Evolutionary conservation across 1,140 invertebrate species (phyloP), one percentile per base, ranked within the genome.

Genomic region (Diachasma alloeum): DNA sequence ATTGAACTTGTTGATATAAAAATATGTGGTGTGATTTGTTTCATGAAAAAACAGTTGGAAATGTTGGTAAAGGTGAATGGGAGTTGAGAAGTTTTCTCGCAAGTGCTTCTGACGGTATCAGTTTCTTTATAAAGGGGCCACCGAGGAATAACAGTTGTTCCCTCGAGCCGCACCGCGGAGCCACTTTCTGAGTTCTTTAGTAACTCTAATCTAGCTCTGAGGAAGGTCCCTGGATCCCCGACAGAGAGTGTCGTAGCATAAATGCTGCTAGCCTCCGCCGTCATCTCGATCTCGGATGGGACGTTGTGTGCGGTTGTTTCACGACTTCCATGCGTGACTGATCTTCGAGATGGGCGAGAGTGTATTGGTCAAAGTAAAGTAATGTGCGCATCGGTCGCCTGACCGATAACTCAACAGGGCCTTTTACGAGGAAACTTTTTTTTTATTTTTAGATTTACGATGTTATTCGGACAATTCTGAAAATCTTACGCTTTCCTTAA

Each of bases 341-440:
- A 85, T 85, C 84, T 78, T 80, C 75, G 81, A 79, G 78, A 72
- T 76, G 82, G 82, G 63, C 17, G 71, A 19, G 74, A 77, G 84
- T 42, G 84, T 85, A 75, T 84, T 84, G 79, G 83, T 85, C 83
- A 84, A 77, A 85, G 81, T 17, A 84, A 82, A 84, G 84, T 78
- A 78, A 85, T 84, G 83, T 81, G 77, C 26, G 56, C 46, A 48
- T 44, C 36, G 39, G 36, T 37, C 9, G 24, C 26, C 10, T 63
- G 9, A 6, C 48, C 79, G 79, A 76, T 19, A 85, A 83, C 84
- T 75, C 5, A 85, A 85, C 83, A 83, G 83, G 84, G 84, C 84
- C 76, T 81, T 75, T 53, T 71, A 73, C 80, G 81, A 81, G 79
- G 80, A 77, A 80, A 83, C 81, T 80, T 81, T 74, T 36, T 42